Evolutionary conservation across 1,140 invertebrate genomes (phyloP), one percentile per base, ranked within the genome.

Genomic region (Colletes latitarsis): DNA sequence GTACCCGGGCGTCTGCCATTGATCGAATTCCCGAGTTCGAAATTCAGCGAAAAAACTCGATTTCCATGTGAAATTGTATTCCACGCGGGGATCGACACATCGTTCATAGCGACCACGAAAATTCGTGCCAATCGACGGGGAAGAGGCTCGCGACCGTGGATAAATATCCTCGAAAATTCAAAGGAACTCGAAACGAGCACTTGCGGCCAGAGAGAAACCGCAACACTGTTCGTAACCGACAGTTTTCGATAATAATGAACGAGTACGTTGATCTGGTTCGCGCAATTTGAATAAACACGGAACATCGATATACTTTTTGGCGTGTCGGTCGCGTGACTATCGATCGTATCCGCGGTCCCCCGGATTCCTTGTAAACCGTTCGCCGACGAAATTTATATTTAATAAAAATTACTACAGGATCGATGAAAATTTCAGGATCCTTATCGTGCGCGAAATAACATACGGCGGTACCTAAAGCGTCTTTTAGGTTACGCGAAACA

Each of bases 261-360:
- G 74, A 49, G 66, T 52, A 53, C 43, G 74, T 63, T 30, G 69
- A 77, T 64, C 55, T 15, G 70, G 52, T 69, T 30, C 39, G 57
- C 52, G 58, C 80, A 86, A 86, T 86, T 86, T 85, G 83, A 82
- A 86, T 86, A 85, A 86, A 82, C 60, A 64, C 83, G 63, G 53
- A 19, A 41, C 43, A 15, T 52, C 60, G 67, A 60, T 57, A 71
- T 63, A 64, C 17, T 72, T 76, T 68, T 39, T n/a, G 55, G 14
- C 30, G 43, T 66, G 19, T 12, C 46, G 46, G 49, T 84, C 77
- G 83, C 82, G 80, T 69, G 83, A 85, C 64, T 60, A 30, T 14
- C 17, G 53, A 60, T 63, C 49, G 10, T 64, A 49, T 14, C 52
- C 30, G 67, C 10, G 17, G 67, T 30, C 21, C 49, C 53, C 19